Conservation (phyloP, 2,797 vertebrate genomes). For the Melanotaenia trifasciata region DNA sequence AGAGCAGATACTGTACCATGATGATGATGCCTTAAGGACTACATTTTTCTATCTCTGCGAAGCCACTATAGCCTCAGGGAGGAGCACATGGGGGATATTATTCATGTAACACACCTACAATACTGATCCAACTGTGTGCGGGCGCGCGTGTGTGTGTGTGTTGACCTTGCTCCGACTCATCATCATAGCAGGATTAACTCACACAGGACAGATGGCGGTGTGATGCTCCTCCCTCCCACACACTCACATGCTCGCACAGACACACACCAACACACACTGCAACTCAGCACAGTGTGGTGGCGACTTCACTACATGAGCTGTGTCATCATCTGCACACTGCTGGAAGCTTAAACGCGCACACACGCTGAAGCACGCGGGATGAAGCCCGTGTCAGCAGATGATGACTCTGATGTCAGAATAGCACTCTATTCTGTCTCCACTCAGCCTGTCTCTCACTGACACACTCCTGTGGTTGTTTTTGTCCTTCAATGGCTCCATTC, state of each 20-base stretch:
- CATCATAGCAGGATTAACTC: constrained; percentile 74
- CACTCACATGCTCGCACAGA: constrained; percentile 11
- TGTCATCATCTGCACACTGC: constrained; percentile 59
- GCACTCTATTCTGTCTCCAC: constrained; percentile 42
- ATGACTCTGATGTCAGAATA: constrained; percentile 65
- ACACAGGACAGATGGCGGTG: constrained; percentile 73
- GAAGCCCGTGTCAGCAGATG: constrained; percentile 57
- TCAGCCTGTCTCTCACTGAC: constrained; percentile 34
- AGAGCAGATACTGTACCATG: no score
- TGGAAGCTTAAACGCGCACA: constrained; percentile 56
- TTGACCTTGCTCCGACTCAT: constrained; percentile 55
- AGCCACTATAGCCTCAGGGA: constrained; percentile 30
- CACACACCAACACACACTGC: constrained; percentile 19
- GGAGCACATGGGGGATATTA: constrained; percentile 35
- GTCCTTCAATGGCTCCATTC: constrained; percentile 41
- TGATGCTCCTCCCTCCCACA: constrained; percentile 50
- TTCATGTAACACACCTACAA: constrained; percentile 49
- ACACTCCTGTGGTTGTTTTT: constrained; percentile 18
- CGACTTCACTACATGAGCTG: constrained; percentile 60
- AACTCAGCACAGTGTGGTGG: constrained; percentile 30
- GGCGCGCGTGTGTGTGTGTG: constrained; percentile 18
- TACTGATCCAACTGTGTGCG: constrained; percentile 32
- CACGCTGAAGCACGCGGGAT: constrained; percentile 20
- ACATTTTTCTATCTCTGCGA: constrained; percentile 7
- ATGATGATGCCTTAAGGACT: no score